Evolutionary conservation across 2,888 invertebrate genomes (phyloP), one percentile per base, ranked within the genome.

Genomic region (Boloria selene): DNA sequence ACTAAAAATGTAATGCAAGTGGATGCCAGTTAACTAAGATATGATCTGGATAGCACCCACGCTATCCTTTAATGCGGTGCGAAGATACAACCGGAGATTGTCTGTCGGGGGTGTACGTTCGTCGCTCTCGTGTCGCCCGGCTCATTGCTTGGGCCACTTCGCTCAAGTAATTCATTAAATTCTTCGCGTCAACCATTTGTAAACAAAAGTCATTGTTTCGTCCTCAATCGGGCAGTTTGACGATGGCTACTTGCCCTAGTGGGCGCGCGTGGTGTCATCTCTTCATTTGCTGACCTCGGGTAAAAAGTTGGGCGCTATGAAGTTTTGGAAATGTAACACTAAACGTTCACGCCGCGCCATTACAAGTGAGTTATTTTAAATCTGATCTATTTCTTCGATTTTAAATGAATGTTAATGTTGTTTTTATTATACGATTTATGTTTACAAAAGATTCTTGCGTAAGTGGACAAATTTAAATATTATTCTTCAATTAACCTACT

Each of bases 191-290:
- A 81, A 73, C 81, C 83, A 84, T 88, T 87, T 88, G 87, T 89
- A 92, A 91, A 92, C 91, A 91, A 89, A 90, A 91, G 80, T 86
- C 90, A 90, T 92, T 91, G 90, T 92, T 90, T 89, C 88, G 84
- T 75, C 79, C 78, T 69, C 83, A 78, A 80, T 79, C 84, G 85
- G 86, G 73, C 89, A 91, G 90, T 91, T 83, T 77, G 81, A 82
- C 85, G 84, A 86, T 84, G 83, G 79, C 83, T 67, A 81, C 83
- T 85, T 85, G 84, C 77, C 82, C 84, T 81, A 77, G 79, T 84
- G 86, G 84, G 81, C 84, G 87, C 81, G 83, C 78, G 79, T 74
- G 75, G 79, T 79, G 79, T 75, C 81, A 82, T 81, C 82, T 82
- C 64, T 71, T 72, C 65, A 69, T 71, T 77, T 72, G 71, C 70